These are phyloP conservation scores for Cheilosia urbana DNA, from an alignment of 2,888 invertebrate species.

Conservation along the genomic window DNA sequence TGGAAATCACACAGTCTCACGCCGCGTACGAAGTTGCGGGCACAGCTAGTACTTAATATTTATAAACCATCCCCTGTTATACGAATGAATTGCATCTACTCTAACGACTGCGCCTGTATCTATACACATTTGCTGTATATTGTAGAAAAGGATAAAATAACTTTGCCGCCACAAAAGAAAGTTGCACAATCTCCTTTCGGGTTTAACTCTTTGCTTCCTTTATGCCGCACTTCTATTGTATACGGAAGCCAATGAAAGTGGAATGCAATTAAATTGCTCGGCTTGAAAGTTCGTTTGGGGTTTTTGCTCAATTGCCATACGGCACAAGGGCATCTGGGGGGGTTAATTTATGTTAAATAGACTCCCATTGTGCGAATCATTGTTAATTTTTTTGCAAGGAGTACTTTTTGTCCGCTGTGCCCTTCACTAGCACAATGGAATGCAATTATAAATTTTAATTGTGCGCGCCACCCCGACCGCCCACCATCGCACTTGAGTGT, in stretches of 20 bases:
- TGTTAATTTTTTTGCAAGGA: conserved; percentile 50
- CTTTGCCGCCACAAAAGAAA: conserved; percentile 49
- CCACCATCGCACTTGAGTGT: conserved; percentile 24
- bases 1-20: no score
- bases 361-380: conserved; percentile 51
- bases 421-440: conserved; percentile 53
- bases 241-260: conserved; percentile 54
- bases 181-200: conserved; percentile 13
- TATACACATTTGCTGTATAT: no score
- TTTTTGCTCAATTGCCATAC: conserved; percentile 9
- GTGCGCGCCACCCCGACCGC: conserved; percentile 6
- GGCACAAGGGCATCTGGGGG: not conserved
- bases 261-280: conserved; percentile 61
- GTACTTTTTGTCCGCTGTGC: conserved; percentile 9
- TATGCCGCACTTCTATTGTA: conserved; percentile 27
- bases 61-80: conserved; percentile 18
- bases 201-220: conserved; percentile 1
- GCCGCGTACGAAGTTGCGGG: no score
- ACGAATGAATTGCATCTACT: conserved; percentile 23
- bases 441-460: conserved; percentile 75
- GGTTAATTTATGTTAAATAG: conserved; percentile 70
- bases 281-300: conserved; percentile 38
- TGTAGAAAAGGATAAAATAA: conserved; percentile 22
- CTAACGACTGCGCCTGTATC: no score
- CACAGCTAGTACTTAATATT: no score